Evolutionary conservation across 2,888 invertebrate species (phyloP), one percentile per base, ranked within the genome.

Genomic region (Megaustenia siamemsis): DNA sequence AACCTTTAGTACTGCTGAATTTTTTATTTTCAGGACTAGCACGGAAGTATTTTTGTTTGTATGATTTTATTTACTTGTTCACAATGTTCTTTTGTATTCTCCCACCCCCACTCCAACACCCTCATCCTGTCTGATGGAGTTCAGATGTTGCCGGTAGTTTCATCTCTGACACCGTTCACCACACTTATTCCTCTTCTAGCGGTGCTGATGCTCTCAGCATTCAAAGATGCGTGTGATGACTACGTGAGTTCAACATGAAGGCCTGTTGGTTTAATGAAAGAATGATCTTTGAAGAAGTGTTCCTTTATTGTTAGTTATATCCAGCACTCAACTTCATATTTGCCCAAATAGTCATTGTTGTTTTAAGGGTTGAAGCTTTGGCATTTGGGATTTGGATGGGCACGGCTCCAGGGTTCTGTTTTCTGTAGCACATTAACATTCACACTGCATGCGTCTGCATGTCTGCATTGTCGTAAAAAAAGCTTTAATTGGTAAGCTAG

Each of bases 151-250:
- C 99, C 99, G 91, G 97, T 97, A 94, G 99, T 99, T 95, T 98
- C 98, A 91, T 98, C 98, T 92, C 96, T 99, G 92, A 98, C 99
- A 86, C 98, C 98, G 90, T 97, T 99, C 93, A 98, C 99, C 90
- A 99, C 99, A 90, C 97, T 98, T 90, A 97, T 99, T 94, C 99
- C 99, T 88, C 96, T 99, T 91, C 97, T 98, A 91, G 98, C 98
- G 88, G 99, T 99, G 92, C 96, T 99, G 88, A 96, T 97, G 84
- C 96, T 99, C 93, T 98, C 99, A 91, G 98, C 98, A 93, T 96
- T 98, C 92, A 99, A 99, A 95, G 99, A 99, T 96, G 98, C 98
- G 92, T 98, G 98, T 94, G 99, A 99, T 95, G 99, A 99, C 95
- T 97, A 97, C 95, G 99, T 92, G 90, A 92, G 92, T 91, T 83